phyloP scores from a whole-genome alignment of 2,797 vertebrate species.

The Sylvilagus floridanus region DNA sequence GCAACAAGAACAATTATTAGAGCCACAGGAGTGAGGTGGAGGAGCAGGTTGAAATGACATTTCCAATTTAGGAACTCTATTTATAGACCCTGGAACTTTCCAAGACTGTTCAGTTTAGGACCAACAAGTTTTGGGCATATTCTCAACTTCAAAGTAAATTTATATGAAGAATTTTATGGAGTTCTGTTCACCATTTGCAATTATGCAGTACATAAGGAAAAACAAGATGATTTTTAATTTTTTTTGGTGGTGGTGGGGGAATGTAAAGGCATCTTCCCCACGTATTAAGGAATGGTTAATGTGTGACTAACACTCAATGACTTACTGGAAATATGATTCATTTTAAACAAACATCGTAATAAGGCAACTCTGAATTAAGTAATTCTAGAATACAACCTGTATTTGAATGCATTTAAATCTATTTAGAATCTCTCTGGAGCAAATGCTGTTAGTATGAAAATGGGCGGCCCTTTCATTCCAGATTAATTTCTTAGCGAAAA shows the following conservation, averaged over 20 bases:
- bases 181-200: slow-evolving; percentile 46
- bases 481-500: slow-evolving; percentile 55
- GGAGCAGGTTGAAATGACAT: slow-evolving; percentile 73
- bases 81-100: slow-evolving; percentile 75
- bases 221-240: slow-evolving; percentile 11
- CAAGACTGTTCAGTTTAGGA: slow-evolving; percentile 44
- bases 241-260: background rate
- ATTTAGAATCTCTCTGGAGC: background rate
- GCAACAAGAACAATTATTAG: slow-evolving; percentile 61
- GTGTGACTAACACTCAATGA: background rate
- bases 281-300: slow-evolving; percentile 26
- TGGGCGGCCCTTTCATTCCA: background rate
- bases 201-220: background rate
- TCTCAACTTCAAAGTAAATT: slow-evolving; percentile 62
- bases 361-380: slow-evolving; percentile 18
- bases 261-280: background rate
- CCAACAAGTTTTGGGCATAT: slow-evolving; percentile 51
- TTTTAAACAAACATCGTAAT: slow-evolving; percentile 57
- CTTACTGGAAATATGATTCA: background rate
- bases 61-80: slow-evolving; percentile 77
- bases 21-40: slow-evolving; percentile 61
- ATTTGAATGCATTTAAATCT: slow-evolving; percentile 46
- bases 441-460: slow-evolving; percentile 51
- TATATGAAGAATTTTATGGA: slow-evolving; percentile 23
- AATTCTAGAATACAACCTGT: slow-evolving; percentile 23